Evolutionary conservation across 2,797 vertebrate species (phyloP), one percentile per base, ranked within the genome.

Genomic region (Rhynchotus rufescens): DNA sequence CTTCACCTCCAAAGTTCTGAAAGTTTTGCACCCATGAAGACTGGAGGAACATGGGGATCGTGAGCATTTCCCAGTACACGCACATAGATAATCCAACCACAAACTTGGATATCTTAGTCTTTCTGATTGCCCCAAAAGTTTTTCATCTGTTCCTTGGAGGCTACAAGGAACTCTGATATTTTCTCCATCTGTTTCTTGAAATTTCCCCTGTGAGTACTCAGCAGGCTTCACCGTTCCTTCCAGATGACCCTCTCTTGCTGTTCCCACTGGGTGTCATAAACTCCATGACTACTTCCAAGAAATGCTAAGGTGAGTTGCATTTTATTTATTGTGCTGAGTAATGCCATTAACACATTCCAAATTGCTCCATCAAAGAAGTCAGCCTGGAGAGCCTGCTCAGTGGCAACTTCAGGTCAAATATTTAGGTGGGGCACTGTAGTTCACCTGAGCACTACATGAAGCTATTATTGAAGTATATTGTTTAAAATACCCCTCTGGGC

Each of bases 151-250:
- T 93, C 89, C 86, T 91, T 85, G 47, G 86, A 77, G 95, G 77
- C 67, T 77, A 64, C 88, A 76, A 88, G 95, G 92, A 94, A 91
- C 94, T 95, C 89, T 94, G 90, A 96, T 92, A 85, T 92, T 94
- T 95, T 96, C 84, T 95, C 93, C 96, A 96, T 96, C 96, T 97
- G 95, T 93, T 96, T 79, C 79, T 96, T 38, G 20, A 94, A 96
- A 95, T 96, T 96, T 97, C 95, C 94, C 96, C 71, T 79, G 91
- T 84, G 96, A 93, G 80, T 34, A 52, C 80, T 96, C 89, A 4
- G 26, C 84, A 73, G 82, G 90, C 95, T 96, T 97, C 94, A 91
- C 79, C 75, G 88, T 92, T 94, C 94, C 84, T 95, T 95, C 88
- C 93, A 95, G 87, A 97, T 95, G 96, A 96, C 91, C 93, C 84